A percentile compares a stretch with the other conserved stretches of the same genome.
These are phyloP conservation scores for Boloria euphrosyne DNA, from an alignment of 2,888 invertebrate genomes.

Conservation along the genomic window DNA sequence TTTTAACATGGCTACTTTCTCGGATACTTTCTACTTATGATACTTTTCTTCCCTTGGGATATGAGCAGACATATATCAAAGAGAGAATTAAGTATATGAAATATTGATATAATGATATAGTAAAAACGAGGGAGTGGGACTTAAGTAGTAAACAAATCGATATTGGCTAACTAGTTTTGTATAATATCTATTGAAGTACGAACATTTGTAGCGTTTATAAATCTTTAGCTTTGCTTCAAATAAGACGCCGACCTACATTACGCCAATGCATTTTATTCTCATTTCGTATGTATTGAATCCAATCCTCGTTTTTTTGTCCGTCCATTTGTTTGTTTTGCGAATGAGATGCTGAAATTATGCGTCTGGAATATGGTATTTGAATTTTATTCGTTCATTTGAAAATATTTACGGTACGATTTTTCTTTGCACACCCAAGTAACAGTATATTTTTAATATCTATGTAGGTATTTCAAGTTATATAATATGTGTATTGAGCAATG, in stretches of 20 bases:
- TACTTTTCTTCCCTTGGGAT: no score
- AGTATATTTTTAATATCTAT: neutral
- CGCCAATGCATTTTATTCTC: constrained; percentile 28
- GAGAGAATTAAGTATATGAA: no score
- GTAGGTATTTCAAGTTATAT: no score
- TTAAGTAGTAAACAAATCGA: no score
- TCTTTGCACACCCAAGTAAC: neutral
- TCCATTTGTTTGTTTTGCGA: constrained; percentile 43
- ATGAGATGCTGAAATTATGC: constrained; percentile 34
- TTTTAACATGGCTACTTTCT: no score
- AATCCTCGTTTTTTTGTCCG: constrained; percentile 44
- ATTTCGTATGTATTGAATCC: constrained; percentile 42
- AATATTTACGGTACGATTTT: constrained; percentile 2
- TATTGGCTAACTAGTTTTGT: neutral
- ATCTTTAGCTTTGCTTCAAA: neutral
- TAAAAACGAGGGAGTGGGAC: no score
- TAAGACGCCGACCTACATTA: constrained; percentile 2
- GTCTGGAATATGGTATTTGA: constrained; percentile 15
- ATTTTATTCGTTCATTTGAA: constrained; percentile 2
- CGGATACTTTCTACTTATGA: no score
- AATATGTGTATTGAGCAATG: neutral
- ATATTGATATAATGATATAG: no score
- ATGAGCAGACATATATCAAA: no score
- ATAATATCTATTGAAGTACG: neutral
- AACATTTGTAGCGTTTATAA: neutral